Conservation (phyloP, 2,888 invertebrate species). For the Amblyjoppa fuscipennis region DNA sequence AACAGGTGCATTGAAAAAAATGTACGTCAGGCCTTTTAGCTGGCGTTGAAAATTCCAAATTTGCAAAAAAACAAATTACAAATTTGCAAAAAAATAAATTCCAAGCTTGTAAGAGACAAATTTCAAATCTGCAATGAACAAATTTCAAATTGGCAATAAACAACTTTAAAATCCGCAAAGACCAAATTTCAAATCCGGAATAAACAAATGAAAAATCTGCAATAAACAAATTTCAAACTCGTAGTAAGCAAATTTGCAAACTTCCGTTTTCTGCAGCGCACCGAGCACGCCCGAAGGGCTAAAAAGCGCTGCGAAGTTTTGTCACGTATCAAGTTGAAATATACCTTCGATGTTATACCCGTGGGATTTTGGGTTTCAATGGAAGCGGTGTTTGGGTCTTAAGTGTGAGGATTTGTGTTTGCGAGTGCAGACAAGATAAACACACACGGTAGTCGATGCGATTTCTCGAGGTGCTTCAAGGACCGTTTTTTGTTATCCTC, state of each 20-base stretch:
- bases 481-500: neutral
- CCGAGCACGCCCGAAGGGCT: neutral
- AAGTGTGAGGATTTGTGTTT: neutral
- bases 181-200: too few species aligned
- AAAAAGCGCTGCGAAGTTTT: neutral
- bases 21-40: neutral
- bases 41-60: neutral
- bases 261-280: conserved; percentile 43
- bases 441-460: neutral
- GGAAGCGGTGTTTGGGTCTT: neutral
- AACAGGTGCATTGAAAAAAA: too few species aligned
- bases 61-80: neutral
- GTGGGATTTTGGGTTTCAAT: conserved; percentile 15
- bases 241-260: conserved; percentile 6
- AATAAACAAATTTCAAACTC: too few species aligned
- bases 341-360: neutral
- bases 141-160: too few species aligned
- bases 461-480: neutral
- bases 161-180: neutral
- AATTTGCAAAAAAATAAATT: too few species aligned
- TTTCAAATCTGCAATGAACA: neutral
- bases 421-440: neutral
- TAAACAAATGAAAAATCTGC: too few species aligned
- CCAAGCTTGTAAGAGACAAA: neutral
- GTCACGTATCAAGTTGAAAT: neutral